Conservation (phyloP, 2,797 vertebrate genomes). For the Cercopithecus neglectus region DNA sequence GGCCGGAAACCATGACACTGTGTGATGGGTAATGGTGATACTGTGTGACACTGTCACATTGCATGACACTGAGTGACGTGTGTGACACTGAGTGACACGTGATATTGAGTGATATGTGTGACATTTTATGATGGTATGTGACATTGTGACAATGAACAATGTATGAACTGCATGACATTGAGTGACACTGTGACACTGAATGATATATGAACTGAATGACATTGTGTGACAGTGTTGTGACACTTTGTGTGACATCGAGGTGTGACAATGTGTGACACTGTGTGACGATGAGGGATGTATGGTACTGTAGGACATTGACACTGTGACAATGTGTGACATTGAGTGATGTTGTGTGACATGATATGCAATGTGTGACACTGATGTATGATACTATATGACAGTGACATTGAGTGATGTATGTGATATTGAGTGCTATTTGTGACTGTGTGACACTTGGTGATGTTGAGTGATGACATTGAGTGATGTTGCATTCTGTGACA, state of each 20-base stretch:
- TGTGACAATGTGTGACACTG: not conserved
- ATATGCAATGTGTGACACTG: not conserved
- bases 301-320: not conserved
- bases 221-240: not conserved
- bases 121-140: not conserved
- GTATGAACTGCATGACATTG: not conserved
- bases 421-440: not conserved
- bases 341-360: not conserved
- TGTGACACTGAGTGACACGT: not conserved
- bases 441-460: not conserved
- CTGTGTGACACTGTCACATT: not conserved
- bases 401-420: not conserved
- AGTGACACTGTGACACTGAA: not conserved
- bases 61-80: not conserved
- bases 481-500: not conserved
- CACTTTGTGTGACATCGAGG: not conserved
- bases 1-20: not conserved
- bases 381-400: not conserved
- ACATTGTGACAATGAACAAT: not conserved
- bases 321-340: not conserved
- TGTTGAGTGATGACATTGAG: not conserved
- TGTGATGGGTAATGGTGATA: not conserved
- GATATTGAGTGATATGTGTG: not conserved
- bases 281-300: not conserved
- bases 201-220: not conserved